Conservation (phyloP, 1,140 invertebrate species). For the Drosophila prosaltans region DNA sequence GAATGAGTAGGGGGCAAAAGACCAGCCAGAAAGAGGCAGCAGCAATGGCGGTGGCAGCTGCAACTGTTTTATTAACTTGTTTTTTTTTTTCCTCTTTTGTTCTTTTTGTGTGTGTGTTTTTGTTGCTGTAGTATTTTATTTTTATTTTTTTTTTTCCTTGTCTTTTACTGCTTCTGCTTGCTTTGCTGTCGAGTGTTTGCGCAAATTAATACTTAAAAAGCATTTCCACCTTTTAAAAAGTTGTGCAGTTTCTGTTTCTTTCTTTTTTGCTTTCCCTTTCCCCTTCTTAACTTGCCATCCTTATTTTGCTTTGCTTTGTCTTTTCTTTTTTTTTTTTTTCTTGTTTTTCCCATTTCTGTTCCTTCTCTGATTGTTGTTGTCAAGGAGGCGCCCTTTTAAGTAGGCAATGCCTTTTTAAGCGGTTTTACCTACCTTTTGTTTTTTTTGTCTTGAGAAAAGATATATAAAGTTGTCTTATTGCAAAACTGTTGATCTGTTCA, state of each 20-base stretch:
- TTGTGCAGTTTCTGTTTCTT: conserved; percentile 43
- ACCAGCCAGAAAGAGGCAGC: background rate
- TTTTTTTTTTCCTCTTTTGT: conserved; percentile 32
- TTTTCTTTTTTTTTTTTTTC: conserved; percentile 3
- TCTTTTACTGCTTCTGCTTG: conserved; percentile 30
- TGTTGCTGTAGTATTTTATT: background rate
- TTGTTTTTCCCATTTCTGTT: background rate
- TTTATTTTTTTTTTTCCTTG: conserved; percentile 13
- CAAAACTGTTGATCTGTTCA: too few species aligned
- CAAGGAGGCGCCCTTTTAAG: conserved; percentile 36
- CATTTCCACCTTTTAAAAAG: conserved; percentile 66
- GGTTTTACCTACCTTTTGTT: conserved; percentile 31
- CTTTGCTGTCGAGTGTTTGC: conserved; percentile 61
- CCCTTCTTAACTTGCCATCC: background rate
- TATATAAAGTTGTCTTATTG: background rate
- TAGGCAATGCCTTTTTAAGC: conserved; percentile 49
- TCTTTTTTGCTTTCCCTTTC: conserved; percentile 56
- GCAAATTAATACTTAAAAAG: conserved; percentile 74
- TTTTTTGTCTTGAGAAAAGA: background rate
- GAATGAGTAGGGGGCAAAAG: background rate
- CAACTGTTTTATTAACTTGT: conserved; percentile 70
- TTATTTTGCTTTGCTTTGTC: conserved; percentile 54
- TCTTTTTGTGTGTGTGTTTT: background rate
- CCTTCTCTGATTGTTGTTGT: conserved; percentile 4
- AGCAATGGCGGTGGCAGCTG: conserved; percentile 26